Conservation (phyloP, 2,797 vertebrate genomes). For the Carapus acus region DNA sequence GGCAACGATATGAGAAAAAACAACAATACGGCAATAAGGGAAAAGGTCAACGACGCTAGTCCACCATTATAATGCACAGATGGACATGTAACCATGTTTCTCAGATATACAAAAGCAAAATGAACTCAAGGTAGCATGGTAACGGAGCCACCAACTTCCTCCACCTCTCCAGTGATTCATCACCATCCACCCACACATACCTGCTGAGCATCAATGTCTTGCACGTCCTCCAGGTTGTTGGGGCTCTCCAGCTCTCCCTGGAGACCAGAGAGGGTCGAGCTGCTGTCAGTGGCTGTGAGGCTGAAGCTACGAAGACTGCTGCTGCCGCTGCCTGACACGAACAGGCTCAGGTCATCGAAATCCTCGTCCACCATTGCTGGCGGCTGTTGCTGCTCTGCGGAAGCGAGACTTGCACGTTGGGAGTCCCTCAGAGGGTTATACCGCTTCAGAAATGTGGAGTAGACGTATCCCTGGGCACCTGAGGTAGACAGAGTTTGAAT, state of each 20-base stretch:
- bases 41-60: too few relatives aligned
- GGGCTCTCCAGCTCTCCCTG: constrained; percentile 68
- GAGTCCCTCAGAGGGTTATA: constrained; percentile 83
- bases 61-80: too few relatives aligned
- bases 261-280: constrained; percentile 71
- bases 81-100: too few relatives aligned
- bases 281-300: constrained; percentile 67
- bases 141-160: too few relatives aligned
- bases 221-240: constrained; percentile 44
- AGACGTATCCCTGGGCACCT: constrained; percentile 84
- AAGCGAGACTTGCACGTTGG: constrained; percentile 40
- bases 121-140: too few relatives aligned
- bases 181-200: constrained; percentile 60
- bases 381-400: constrained; percentile 49
- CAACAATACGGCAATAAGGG: too few relatives aligned
- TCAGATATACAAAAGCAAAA: too few relatives aligned
- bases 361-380: constrained; percentile 74
- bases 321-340: constrained; percentile 77
- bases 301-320: constrained; percentile 69
- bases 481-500: constrained; percentile 19
- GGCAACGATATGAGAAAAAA: too few relatives aligned
- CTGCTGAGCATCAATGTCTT: constrained; percentile 75
- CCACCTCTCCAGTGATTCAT: background rate
- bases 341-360: constrained; percentile 93
- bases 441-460: constrained; percentile 91